A percentile compares a stretch with the other conserved stretches of the same genome.
phyloP scores from a whole-genome alignment of 2,113 vertebrate species.

The Python bivittatus region DNA sequence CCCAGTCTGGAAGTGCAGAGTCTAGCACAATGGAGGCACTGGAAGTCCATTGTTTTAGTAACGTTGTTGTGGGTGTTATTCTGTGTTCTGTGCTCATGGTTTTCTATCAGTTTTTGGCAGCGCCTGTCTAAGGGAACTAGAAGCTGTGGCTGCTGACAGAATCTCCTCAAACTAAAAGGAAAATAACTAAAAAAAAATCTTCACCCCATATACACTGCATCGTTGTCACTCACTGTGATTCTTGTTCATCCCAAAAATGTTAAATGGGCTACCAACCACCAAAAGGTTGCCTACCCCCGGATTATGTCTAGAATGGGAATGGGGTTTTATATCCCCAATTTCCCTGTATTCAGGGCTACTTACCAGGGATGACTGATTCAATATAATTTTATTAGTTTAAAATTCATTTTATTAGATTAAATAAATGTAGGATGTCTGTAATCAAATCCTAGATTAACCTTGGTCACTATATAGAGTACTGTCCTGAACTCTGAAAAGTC shows the following conservation, averaged over 20 bases:
- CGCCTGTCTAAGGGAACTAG: no score
- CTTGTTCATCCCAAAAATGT: neutral
- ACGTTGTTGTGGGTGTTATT: no score
- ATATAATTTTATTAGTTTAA: neutral
- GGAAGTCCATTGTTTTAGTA: no score
- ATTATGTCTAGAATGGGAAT: neutral
- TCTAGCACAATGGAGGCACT: no score
- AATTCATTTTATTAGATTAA: neutral
- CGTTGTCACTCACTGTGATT: neutral
- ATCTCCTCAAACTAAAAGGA: neutral
- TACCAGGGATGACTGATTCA: neutral
- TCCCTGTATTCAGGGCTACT: neutral
- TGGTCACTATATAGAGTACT: neutral
- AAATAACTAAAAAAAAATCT: neutral
- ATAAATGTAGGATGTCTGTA: neutral
- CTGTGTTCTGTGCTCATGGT: no score
- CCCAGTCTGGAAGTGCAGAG: no score
- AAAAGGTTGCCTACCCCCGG: neutral
- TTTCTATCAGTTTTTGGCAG: no score
- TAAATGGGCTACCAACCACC: neutral
- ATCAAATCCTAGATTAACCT: neutral
- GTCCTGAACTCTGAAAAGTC: neutral
- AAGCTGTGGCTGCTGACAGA: no score
- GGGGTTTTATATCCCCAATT: neutral
- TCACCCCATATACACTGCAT: neutral